Base-by-base conservation (phyloP, 92 coral and sea anemone species). In the Palythoa grandiflora region DNA sequence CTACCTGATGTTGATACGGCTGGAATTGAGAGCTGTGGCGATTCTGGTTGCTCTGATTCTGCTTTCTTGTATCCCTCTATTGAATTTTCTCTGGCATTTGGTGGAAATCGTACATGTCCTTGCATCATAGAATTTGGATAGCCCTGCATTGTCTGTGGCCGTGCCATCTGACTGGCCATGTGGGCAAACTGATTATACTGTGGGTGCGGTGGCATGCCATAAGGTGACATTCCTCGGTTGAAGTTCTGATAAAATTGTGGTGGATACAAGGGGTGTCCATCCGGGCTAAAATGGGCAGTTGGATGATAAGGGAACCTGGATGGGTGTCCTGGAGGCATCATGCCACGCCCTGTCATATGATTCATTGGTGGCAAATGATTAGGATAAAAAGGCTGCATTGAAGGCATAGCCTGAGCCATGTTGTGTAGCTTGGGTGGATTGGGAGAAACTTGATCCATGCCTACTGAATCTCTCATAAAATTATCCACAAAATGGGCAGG, bases 231-330 rank as follows among this genome's bases (percentile, higher is more conserved):
- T 85, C 94, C 91, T 1, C 87, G 92, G 77, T 90, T 95, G 60
- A 91, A 95, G 80, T 95, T 95, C 89, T 93, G 98, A 72, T 95
- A 95, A 83, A 95, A 95, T 85, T 95, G 96, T 54, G 98, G 96
- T 8, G 98, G 96, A 77, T 95, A 95, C 48, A 95, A 54, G 9
- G 98, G 96, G 6, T 94, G 90, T 0, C 98, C 98, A 72, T 95
- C 98, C 0, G 98, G 93, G 51, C 96, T 93, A 91, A 91, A 95
- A 37, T 94, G 93, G 12, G 94, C 88, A 21, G 84, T 80, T 84
- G 94, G 72, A 51, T 94, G 92, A 84, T 91, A 83, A 38, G 95
- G 89, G 86, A 94, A 70, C 84, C 94, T 83, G 9, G 94, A 91
- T 14, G 94, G 94, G 70, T 88, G 91, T 19, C 83, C 89, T 15